Evolutionary conservation across 2,888 invertebrate species (phyloP).

Genomic region (Empis stercorea): DNA sequence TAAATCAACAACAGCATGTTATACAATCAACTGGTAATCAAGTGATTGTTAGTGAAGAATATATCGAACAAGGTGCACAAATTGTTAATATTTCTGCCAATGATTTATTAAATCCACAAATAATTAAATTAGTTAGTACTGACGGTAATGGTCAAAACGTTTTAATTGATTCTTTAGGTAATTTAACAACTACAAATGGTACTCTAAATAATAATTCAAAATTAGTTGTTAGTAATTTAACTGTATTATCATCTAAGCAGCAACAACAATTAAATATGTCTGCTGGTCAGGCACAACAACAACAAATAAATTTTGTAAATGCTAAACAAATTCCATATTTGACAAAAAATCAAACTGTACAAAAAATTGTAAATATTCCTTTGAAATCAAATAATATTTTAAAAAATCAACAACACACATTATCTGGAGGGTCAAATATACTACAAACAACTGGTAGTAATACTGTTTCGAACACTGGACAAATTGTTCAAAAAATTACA

Average conservation of each 20-base stretch:
- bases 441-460: neutral
- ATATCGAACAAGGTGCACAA: slow-evolving; percentile 17
- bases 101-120: slow-evolving; percentile 32
- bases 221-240: slow-evolving; percentile 33
- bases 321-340: slow-evolving; percentile 27
- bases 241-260: slow-evolving; percentile 21
- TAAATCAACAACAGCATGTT: slow-evolving; percentile 13
- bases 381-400: slow-evolving; percentile 9
- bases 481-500: slow-evolving; percentile 21
- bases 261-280: slow-evolving; percentile 11
- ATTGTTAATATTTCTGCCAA: slow-evolving; percentile 11
- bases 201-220: slow-evolving; percentile 21
- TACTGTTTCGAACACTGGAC: slow-evolving; percentile 2
- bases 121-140: slow-evolving; percentile 33
- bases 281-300: slow-evolving; percentile 12
- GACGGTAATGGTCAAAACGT: slow-evolving; percentile 33
- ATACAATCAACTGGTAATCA: slow-evolving; percentile 13
- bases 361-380: slow-evolving; percentile 14
- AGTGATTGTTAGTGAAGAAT: slow-evolving; percentile 26
- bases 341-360: slow-evolving; percentile 13
- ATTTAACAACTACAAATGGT: slow-evolving; percentile 18
- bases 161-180: slow-evolving; percentile 27
- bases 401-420: slow-evolving; percentile 5
- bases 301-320: slow-evolving; percentile 27
- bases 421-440: neutral